Percentiles rank a stretch among this genome's conserved stretches.
Evolutionary conservation across 2,113 vertebrate genomes (phyloP).

Genomic region (Trachemys scripta): DNA sequence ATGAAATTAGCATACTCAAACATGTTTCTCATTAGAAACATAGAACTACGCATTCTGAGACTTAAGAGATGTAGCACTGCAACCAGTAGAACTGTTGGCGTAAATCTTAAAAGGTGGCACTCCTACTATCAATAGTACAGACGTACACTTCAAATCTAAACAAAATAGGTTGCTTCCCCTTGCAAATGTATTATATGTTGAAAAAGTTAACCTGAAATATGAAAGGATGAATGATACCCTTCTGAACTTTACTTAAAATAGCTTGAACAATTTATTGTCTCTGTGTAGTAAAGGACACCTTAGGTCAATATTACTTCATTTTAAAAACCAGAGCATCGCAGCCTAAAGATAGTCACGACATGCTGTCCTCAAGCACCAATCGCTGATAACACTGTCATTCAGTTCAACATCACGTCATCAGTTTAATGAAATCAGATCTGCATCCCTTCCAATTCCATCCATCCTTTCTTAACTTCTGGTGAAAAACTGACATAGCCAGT

Average conservation of each 20-base stretch:
- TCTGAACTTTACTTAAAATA: not conserved
- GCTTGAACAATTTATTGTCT: not conserved
- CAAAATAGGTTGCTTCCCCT: not conserved
- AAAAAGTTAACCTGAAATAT: not conserved
- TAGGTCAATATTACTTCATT: not conserved
- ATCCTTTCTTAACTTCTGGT: not conserved
- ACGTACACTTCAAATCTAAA: not conserved
- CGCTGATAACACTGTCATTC: not conserved
- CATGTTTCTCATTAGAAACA: not conserved
- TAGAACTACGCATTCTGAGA: not conserved
- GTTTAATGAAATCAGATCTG: not conserved
- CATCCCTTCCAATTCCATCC: not conserved
- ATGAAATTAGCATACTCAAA: not conserved
- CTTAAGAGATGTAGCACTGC: too few relatives aligned
- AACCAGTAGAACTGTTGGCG: not conserved
- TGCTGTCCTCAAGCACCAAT: not conserved
- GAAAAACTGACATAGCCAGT: not conserved
- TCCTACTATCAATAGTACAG: not conserved
- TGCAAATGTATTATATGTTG: too few relatives aligned
- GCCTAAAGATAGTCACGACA: not conserved
- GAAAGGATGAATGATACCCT: not conserved
- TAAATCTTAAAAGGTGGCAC: not conserved
- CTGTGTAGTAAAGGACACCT: not conserved
- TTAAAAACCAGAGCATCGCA: not conserved
- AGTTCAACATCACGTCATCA: rapidly evolving